phyloP scores from a whole-genome alignment of 2,888 invertebrate species.

The Lampropteryx suffumata region DNA sequence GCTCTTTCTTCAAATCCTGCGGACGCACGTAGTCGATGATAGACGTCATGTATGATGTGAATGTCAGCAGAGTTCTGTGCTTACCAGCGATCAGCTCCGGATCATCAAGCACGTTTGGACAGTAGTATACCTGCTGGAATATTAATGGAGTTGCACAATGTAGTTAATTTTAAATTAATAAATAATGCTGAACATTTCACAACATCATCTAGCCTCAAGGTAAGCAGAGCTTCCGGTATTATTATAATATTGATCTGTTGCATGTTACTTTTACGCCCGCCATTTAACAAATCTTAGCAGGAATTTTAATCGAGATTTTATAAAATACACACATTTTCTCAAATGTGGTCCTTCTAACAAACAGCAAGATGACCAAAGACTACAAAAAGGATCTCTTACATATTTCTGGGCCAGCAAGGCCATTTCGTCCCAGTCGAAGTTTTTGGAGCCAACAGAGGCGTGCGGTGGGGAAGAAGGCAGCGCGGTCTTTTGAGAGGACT shows the following conservation, averaged over 20 bases:
- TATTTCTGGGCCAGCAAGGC: constrained; percentile 67
- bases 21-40: constrained; percentile 98
- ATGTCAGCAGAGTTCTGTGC: constrained; percentile 92
- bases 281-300: no score
- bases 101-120: constrained; percentile 95
- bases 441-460: constrained; percentile 68
- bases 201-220: no score
- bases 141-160: no score
- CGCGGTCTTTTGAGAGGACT: constrained; percentile 84
- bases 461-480: constrained; percentile 76
- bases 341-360: no score
- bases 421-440: constrained; percentile 80
- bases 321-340: no score
- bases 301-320: no score
- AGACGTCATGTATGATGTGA: constrained; percentile 96
- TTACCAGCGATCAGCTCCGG: constrained; percentile 95
- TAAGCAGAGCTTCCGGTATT: no score
- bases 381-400: constrained; percentile 51
- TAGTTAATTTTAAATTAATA: no score
- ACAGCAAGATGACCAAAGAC: no score
- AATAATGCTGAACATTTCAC: no score
- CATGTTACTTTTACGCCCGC: no score
- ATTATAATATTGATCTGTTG: no score
- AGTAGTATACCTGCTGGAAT: constrained; percentile 84
- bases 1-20: constrained; percentile 96